Percentiles rank a stretch among this genome's conserved stretches.
These are phyloP conservation scores for Prietella phreatophila DNA, from an alignment of 2,113 vertebrate genomes.

Conservation along the genomic window DNA sequence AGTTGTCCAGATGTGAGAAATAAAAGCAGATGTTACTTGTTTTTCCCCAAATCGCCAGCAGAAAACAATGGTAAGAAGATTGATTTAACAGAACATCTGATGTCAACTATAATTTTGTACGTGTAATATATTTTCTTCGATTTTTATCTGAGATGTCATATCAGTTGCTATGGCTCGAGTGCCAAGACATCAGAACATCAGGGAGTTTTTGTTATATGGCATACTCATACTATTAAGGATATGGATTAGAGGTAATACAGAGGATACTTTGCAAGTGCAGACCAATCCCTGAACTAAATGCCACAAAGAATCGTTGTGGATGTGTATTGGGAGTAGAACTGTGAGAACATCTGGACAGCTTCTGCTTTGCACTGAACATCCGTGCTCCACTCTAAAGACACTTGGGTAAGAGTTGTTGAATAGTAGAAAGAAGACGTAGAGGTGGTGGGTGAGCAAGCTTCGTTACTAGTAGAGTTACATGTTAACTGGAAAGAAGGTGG, in stretches of 20 bases:
- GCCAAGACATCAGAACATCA: not conserved
- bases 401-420: not conserved
- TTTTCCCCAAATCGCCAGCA: not conserved
- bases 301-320: not conserved
- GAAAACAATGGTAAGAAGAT: not conserved
- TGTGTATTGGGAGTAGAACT: not conserved
- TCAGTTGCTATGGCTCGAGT: not conserved
- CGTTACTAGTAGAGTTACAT: not conserved
- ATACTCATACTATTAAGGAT: not conserved
- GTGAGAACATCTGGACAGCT: not conserved
- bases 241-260: not conserved
- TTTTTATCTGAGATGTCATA: not conserved
- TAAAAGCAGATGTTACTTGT: not conserved
- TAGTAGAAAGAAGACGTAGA: not conserved
- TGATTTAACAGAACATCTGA: no score
- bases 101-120: not conserved
- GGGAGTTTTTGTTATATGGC: not conserved
- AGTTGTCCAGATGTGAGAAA: not conserved
- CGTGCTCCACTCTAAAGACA: not conserved
- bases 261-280: not conserved
- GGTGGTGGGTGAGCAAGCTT: not conserved
- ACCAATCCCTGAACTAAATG: not conserved
- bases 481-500: not conserved
- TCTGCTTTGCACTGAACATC: not conserved
- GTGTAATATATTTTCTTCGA: not conserved